A percentile compares a stretch with the other conserved stretches of the same genome.
phyloP scores from a whole-genome alignment of 2,113 vertebrate species.

The Notechis scutatus region DNA sequence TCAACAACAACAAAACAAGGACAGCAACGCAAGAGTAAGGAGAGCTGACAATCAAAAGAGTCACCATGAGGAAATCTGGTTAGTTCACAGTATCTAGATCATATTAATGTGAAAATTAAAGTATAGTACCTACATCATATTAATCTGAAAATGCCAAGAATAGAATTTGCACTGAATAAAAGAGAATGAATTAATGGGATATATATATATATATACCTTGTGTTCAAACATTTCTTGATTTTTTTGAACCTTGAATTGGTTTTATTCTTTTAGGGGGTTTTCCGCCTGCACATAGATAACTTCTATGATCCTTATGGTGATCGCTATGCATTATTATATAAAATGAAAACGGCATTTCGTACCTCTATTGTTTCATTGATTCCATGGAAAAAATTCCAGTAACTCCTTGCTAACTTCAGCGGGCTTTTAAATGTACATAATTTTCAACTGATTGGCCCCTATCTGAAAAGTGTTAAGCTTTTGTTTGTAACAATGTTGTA shows the following conservation, averaged over 20 bases:
- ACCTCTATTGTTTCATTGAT: neutral
- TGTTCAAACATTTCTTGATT: neutral
- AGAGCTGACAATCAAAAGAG: constrained; percentile 42
- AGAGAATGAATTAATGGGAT: neutral
- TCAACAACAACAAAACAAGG: neutral
- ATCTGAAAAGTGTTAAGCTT: neutral
- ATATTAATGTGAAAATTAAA: constrained; percentile 8
- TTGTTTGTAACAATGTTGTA: no score
- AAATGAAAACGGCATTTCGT: neutral
- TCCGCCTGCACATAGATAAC: neutral
- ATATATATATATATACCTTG: neutral
- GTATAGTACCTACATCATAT: constrained; percentile 9
- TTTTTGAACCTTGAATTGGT: neutral
- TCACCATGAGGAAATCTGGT: neutral
- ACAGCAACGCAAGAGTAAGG: neutral
- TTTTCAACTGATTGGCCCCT: neutral
- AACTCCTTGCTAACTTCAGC: neutral
- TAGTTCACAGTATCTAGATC: neutral
- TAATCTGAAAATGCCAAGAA: neutral
- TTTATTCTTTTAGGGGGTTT: neutral
- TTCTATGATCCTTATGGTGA: neutral
- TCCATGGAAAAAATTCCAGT: neutral
- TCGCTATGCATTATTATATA: neutral
- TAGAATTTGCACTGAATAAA: neutral
- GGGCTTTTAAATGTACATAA: neutral